phyloP scores from a whole-genome alignment of 2,888 invertebrate genomes.

The Flabesymbios commensalis region DNA sequence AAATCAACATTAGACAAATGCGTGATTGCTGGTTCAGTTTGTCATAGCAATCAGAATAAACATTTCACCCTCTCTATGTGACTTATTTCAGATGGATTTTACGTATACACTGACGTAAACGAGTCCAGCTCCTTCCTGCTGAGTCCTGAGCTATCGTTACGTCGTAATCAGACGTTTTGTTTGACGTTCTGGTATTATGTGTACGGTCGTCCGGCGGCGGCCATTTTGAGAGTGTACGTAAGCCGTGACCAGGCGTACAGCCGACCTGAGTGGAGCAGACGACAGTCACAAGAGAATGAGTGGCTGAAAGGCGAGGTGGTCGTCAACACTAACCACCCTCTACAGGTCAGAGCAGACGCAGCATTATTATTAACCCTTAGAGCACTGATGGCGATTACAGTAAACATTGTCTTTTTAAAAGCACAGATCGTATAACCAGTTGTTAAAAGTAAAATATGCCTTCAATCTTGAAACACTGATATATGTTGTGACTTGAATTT shows the following conservation, averaged over 20 bases:
- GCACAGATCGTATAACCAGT: too few species aligned
- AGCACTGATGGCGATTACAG: too few species aligned
- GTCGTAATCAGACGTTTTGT: slow-evolving; percentile 21
- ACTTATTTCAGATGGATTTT: slow-evolving; percentile 32
- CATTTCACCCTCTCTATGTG: too few species aligned
- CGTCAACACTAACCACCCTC: slow-evolving; percentile 3
- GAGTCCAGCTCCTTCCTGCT: slow-evolving; percentile 29
- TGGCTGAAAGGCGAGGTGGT: slow-evolving; percentile 34
- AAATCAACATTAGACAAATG: too few species aligned
- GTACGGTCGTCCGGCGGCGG: slow-evolving; percentile 25
- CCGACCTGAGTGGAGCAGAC: slow-evolving; percentile 33
- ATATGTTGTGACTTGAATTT: too few species aligned
- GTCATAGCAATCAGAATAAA: too few species aligned
- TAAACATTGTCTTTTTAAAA: background rate
- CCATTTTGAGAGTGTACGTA: slow-evolving; percentile 28
- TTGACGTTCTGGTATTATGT: slow-evolving; percentile 37
- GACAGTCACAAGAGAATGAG: slow-evolving; percentile 7
- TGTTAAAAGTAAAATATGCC: too few species aligned
- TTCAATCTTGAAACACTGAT: too few species aligned
- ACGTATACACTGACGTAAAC: slow-evolving; percentile 34
- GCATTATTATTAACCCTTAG: too few species aligned
- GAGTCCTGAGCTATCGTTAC: slow-evolving; percentile 29
- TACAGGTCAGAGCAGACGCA: slow-evolving; percentile 27
- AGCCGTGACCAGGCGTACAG: slow-evolving; percentile 30
- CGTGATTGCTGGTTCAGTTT: too few species aligned